Base-by-base conservation (phyloP, 2,888 invertebrate species). In the Conops quadrifasciatus region DNA sequence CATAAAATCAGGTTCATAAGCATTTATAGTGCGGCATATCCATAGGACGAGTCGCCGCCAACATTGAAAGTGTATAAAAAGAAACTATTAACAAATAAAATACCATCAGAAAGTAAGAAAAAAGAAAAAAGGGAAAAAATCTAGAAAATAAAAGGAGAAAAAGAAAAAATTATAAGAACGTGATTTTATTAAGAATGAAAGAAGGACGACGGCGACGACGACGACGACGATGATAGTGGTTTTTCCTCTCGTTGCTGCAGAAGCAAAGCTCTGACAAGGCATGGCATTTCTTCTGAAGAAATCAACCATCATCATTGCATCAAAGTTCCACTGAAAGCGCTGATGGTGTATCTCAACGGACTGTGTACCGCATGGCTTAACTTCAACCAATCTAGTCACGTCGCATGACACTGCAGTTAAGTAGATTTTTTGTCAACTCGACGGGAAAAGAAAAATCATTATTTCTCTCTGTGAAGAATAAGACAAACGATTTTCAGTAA, bases 121-220 rank as follows among this genome's bases (percentile, higher is more conserved):
- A 9, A 36, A 36, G 21, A 11, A 21, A 9, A 7, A 21, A 19
- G 53, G 4, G 21, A 3, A 53, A 11, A 21, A n/a, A 21, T 21
- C 11, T 19, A 21, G 11, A 2, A 53, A 53, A 19, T 21, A 53
- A 21, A 53, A n/a, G 53, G 9, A n/a, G n/a, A 2, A 24, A 21
- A 53, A 53, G 21, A 58, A 13, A 16, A 58, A 28, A 26, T 24
- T 58, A 19, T 15, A 28, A 5, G 28, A 28, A 58, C 58, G 58
- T 58, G 58, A 58, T 58, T 58, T 58, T 24, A 58, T 58, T 58
- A 58, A 16, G 24, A 58, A 58, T 26, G 26, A 11, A 28, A 58
- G 53, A 53, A 53, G 24, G n/a, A 53, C 19, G 26, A 58, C 7
- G 26, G 24, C 9, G 21, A 56, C 21, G 19, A 49, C 13, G 24